phyloP scores from a whole-genome alignment of 37 sponge, comb jelly and placozoan genomes.

The Lycopodina hypogea region DNA sequence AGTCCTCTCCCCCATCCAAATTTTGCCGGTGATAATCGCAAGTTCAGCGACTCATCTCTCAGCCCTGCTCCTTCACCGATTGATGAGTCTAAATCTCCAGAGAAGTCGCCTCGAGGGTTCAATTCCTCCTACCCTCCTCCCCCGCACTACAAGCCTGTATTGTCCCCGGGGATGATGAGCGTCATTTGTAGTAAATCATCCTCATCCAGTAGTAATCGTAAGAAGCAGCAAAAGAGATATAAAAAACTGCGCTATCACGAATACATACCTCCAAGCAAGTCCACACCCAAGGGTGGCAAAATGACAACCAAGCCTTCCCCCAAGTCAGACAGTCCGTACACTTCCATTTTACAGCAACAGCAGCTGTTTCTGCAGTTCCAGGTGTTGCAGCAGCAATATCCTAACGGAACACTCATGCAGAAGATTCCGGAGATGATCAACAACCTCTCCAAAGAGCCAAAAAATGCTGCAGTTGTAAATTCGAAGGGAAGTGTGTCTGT shows the following conservation, averaged over 20 bases:
- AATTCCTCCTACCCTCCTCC: constrained; percentile 20
- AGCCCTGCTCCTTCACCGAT: constrained; percentile 42
- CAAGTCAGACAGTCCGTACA: constrained; percentile 64
- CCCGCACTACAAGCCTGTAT: background rate
- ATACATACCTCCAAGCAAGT: constrained; percentile 71
- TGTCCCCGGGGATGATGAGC: constrained; percentile 10
- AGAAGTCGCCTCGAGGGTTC: constrained; percentile 18
- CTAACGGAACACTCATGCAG: constrained; percentile 71
- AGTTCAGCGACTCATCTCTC: constrained; percentile 42
- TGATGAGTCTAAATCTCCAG: constrained; percentile 21
- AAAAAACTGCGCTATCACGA: constrained; percentile 73
- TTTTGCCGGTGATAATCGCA: background rate
- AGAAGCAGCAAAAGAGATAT: constrained; percentile 55
- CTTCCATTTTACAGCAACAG: constrained; percentile 77
- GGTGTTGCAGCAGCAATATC: constrained; percentile 79
- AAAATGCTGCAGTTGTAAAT: constrained; percentile 1
- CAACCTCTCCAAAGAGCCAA: constrained; percentile 15
- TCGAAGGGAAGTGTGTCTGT: constrained; percentile 1
- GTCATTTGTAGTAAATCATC: constrained; percentile 20
- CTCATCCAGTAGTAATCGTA: constrained; percentile 42
- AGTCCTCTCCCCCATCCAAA: background rate
- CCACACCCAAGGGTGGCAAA: constrained; percentile 65
- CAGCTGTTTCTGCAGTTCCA: constrained; percentile 87
- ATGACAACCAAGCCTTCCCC: constrained; percentile 39
- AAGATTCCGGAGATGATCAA: constrained; percentile 69